Conservation (phyloP, 2,113 vertebrate genomes). For the Glaucomys volans region DNA sequence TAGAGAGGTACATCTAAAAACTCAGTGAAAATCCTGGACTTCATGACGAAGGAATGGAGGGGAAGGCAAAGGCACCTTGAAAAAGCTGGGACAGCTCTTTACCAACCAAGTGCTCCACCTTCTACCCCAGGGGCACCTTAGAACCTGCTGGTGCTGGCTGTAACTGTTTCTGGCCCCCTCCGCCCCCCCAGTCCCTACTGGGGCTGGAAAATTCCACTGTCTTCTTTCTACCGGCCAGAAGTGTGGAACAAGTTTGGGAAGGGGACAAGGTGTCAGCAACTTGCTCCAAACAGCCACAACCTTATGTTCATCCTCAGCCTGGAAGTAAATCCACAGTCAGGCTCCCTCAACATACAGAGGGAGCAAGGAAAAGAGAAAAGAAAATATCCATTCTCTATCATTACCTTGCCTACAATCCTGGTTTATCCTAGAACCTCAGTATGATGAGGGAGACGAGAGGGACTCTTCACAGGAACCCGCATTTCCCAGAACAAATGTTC, state of each 20-base stretch:
- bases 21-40: neutral
- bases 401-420: neutral
- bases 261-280: neutral
- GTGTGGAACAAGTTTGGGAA: neutral
- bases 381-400: neutral
- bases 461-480: neutral
- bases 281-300: slow-evolving; percentile 1
- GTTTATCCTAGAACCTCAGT: neutral
- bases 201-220: slow-evolving; percentile 66
- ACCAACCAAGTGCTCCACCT: slow-evolving; percentile 7
- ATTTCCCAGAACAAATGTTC: slow-evolving; percentile 52
- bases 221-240: slow-evolving; percentile 44
- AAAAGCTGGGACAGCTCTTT: neutral
- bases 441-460: neutral
- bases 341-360: neutral
- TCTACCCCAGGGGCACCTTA: slow-evolving; percentile 51
- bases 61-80: slow-evolving; percentile 73
- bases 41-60: neutral
- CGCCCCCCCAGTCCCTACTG: neutral
- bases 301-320: neutral
- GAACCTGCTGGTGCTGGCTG: slow-evolving; percentile 53
- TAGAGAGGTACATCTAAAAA: neutral
- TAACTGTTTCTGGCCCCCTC: slow-evolving; percentile 49
- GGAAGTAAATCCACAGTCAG: neutral
- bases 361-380: neutral